Conservation (phyloP, 2,888 invertebrate species). For the Melikaiella ostensackeni region DNA sequence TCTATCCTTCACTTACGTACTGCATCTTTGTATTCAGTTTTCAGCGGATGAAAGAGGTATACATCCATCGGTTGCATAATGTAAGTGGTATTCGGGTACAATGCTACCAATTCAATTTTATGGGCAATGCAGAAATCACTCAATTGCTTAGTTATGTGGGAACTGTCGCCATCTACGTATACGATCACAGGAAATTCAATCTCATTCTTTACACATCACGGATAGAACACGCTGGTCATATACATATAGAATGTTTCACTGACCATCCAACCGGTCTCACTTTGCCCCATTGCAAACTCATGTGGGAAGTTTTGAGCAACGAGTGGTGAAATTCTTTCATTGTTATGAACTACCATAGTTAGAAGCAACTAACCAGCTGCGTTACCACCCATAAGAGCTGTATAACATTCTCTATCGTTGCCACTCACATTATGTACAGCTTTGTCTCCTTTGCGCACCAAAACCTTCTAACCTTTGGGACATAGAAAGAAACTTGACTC, state of each 20-base stretch:
- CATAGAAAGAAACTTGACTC: too few relatives aligned
- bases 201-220: slow-evolving; percentile 47
- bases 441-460: not conserved
- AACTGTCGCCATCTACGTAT: slow-evolving; percentile 57
- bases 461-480: too few relatives aligned
- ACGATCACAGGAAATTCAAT: slow-evolving; percentile 54
- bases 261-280: slow-evolving; percentile 49
- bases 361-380: slow-evolving; percentile 8
- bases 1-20: too few relatives aligned
- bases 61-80: too few relatives aligned
- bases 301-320: not conserved
- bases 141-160: slow-evolving; percentile 53
- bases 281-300: not conserved
- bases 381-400: not conserved
- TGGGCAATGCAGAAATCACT: slow-evolving; percentile 44
- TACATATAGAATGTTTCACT: slow-evolving; percentile 46
- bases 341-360: not conserved
- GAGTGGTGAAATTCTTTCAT: too few relatives aligned
- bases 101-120: too few relatives aligned
- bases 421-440: not conserved
- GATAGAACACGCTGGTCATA: slow-evolving; percentile 47
- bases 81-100: too few relatives aligned
- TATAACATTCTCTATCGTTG: slow-evolving; percentile 19
- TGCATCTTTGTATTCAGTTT: too few relatives aligned
- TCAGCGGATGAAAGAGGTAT: too few relatives aligned